Evolutionary conservation across 1,140 invertebrate species (phyloP).

Genomic region (Diabrotica virgifera): DNA sequence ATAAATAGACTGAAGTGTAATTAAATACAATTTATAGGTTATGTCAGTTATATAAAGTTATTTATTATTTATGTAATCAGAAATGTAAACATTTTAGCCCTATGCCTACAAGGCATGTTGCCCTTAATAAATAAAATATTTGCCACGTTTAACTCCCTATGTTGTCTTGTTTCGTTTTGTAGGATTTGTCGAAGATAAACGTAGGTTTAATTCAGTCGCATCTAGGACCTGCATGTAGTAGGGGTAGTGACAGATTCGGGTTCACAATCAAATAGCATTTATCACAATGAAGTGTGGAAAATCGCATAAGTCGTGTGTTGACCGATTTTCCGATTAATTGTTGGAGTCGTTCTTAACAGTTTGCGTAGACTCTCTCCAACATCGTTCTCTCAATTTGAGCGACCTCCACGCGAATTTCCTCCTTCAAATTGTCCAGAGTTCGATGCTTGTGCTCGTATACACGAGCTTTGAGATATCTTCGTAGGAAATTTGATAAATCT

Average conservation of each 20-base stretch:
- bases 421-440: slow-evolving; percentile 23
- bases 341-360: neutral
- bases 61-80: no score
- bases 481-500: slow-evolving; percentile 39
- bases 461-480: slow-evolving; percentile 3
- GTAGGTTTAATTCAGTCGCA: no score
- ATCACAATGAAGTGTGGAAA: slow-evolving; percentile 11
- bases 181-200: no score
- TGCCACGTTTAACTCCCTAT: no score
- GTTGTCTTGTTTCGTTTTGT: no score
- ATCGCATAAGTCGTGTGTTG: slow-evolving; percentile 20
- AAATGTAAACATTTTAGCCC: no score
- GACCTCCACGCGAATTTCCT: slow-evolving; percentile 21
- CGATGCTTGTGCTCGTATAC: slow-evolving; percentile 28
- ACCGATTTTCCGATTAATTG: slow-evolving; percentile 16
- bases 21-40: no score
- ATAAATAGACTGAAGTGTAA: no score
- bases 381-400: slow-evolving; percentile 20
- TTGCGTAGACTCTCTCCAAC: slow-evolving; percentile 18
- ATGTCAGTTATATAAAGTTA: no score
- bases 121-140: no score
- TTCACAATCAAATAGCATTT: slow-evolving; percentile 8
- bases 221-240: no score
- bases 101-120: no score
- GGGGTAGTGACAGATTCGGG: neutral